These are phyloP conservation scores for Mesaphorura yosii DNA, from an alignment of 1,140 invertebrate genomes.

Conservation along the genomic window DNA sequence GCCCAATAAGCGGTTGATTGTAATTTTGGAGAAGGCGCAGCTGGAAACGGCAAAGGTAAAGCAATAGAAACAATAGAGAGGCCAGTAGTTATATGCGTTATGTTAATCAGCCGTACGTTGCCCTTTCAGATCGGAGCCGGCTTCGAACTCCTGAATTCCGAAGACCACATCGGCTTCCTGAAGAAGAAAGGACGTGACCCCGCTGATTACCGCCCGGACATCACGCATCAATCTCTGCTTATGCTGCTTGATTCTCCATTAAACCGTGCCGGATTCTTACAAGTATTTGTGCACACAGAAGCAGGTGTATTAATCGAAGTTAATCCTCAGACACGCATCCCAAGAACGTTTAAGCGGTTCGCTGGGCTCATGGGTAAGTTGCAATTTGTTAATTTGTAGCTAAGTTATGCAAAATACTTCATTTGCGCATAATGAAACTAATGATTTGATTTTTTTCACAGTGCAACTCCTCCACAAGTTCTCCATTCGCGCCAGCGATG, in stretches of 20 bases:
- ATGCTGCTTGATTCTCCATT: slow-evolving; percentile 95
- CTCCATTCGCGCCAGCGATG: slow-evolving; percentile 76
- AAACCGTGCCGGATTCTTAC: slow-evolving; percentile 74
- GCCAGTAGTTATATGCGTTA: too few species aligned
- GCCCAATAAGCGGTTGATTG: slow-evolving; percentile 81
- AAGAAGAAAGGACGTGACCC: slow-evolving; percentile 74
- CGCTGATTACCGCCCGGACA: slow-evolving; percentile 79
- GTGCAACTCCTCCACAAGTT: slow-evolving; percentile 95
- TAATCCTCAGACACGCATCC: slow-evolving; percentile 95
- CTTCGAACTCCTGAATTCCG: slow-evolving; percentile 87
- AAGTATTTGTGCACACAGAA: slow-evolving; percentile 90
- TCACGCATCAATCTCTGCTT: slow-evolving; percentile 84
- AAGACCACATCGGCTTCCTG: slow-evolving; percentile 75
- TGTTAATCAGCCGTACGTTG: too few species aligned
- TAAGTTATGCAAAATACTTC: too few species aligned
- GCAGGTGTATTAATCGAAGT: slow-evolving; percentile 97
- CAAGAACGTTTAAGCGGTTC: slow-evolving; percentile 95
- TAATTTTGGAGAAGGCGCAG: slow-evolving; percentile 87
- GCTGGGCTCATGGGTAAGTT: slow-evolving; percentile 85
- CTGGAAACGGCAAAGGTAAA: slow-evolving; percentile 76
- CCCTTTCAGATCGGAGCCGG: slow-evolving; percentile 67
- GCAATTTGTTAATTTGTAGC: neutral
- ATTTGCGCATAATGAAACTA: too few species aligned
- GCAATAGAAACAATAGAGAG: too few species aligned
- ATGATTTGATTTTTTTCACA: slow-evolving; percentile 42